phyloP scores from a whole-genome alignment of 1,140 invertebrate genomes.

The Drosophila ogumai region DNA sequence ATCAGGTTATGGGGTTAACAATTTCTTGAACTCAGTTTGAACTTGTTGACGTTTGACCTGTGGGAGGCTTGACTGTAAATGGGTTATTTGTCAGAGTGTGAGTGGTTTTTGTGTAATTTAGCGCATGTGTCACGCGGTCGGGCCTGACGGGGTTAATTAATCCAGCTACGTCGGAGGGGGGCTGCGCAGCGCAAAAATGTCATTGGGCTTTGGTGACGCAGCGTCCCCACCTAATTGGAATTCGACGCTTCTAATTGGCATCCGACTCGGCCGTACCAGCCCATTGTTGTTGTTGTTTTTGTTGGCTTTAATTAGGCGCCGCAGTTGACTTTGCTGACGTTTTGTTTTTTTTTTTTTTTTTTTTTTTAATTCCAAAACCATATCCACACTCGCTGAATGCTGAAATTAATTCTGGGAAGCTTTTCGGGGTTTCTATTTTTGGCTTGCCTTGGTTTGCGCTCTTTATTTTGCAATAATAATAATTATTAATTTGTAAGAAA shows the following conservation, averaged over 20 bases:
- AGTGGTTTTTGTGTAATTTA: conserved; percentile 37
- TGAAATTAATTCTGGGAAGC: conserved; percentile 56
- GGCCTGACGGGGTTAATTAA: conserved; percentile 71
- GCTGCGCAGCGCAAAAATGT: conserved; percentile 66
- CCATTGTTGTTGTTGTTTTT: conserved; percentile 31
- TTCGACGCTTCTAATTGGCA: conserved; percentile 79
- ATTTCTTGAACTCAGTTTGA: background rate
- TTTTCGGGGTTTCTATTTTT: conserved; percentile 16
- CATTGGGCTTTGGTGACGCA: conserved; percentile 74
- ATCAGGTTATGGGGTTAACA: background rate
- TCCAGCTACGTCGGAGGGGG: conserved; percentile 62
- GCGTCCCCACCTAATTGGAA: conserved; percentile 76
- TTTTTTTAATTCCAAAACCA: background rate
- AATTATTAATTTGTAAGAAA: conserved; percentile 29
- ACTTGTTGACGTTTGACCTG: conserved; percentile 3
- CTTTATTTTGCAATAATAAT: conserved; percentile 35
- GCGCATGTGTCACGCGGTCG: conserved; percentile 72
- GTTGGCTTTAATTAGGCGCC: conserved; percentile 62
- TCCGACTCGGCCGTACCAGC: conserved; percentile 38
- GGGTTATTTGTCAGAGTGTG: conserved; percentile 20
- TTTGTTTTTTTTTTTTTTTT: conserved; percentile 5
- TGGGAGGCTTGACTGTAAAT: conserved; percentile 21
- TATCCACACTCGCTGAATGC: conserved; percentile 15
- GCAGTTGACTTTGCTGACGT: conserved; percentile 36
- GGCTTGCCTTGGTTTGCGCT: conserved; percentile 26